Evolutionary conservation across 2,888 invertebrate genomes (phyloP).

Genomic region (Pediacus dermestoides): DNA sequence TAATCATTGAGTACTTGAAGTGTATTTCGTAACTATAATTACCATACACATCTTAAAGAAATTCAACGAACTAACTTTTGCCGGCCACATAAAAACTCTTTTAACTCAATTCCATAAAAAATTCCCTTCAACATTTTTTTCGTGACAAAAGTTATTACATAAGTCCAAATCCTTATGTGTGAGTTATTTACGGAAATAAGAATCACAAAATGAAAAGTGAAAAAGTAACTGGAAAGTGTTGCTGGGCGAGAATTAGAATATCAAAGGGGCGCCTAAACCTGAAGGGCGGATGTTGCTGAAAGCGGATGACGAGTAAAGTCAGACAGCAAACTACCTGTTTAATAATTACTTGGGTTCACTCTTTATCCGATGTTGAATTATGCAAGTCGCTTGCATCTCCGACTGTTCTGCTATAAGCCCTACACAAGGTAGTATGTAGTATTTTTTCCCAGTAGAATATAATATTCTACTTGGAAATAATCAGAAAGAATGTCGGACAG

Average conservation of each 20-base stretch:
- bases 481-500: background rate
- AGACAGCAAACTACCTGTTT: slow-evolving; percentile 21
- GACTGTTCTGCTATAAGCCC: background rate
- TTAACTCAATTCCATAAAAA: no score
- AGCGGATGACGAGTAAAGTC: slow-evolving; percentile 17
- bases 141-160: no score
- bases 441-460: no score
- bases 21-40: no score
- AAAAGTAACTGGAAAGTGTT: slow-evolving; percentile 12
- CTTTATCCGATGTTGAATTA: slow-evolving; percentile 17
- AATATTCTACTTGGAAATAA: background rate
- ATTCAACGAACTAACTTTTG: no score
- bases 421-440: no score
- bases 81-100: no score
- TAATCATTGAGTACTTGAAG: no score
- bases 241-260: slow-evolving; percentile 16
- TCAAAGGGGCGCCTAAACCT: slow-evolving; percentile 16
- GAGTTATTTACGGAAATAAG: slow-evolving; percentile 18
- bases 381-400: slow-evolving; percentile 9
- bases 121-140: background rate
- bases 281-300: slow-evolving; percentile 14
- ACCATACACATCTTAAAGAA: no score
- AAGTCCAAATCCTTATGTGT: no score
- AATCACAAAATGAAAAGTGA: slow-evolving; percentile 11
- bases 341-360: slow-evolving; percentile 21